These are phyloP conservation scores for Eriosoma lanigerum DNA, from an alignment of 1,140 invertebrate species.

Conservation along the genomic window DNA sequence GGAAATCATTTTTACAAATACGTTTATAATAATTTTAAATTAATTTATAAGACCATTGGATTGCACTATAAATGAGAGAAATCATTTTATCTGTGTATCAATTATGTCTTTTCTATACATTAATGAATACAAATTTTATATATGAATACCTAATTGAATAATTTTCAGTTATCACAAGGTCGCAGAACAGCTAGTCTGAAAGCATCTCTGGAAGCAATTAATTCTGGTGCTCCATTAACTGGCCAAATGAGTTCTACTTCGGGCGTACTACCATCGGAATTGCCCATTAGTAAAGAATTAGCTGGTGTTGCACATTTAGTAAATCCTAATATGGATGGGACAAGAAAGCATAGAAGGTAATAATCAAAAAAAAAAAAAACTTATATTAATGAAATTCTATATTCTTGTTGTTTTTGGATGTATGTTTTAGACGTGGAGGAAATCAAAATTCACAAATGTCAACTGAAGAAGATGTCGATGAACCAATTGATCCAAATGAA, in stretches of 20 bases:
- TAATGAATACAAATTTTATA: no score
- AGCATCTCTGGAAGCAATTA: conserved; percentile 88
- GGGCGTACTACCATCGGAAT: conserved; percentile 58
- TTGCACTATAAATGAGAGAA: no score
- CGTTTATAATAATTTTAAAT: no score
- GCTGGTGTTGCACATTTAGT: conserved; percentile 77
- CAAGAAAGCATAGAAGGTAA: conserved; percentile 68
- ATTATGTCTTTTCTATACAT: no score
- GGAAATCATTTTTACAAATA: no score
- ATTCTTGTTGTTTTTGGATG: not conserved
- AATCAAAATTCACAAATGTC: conserved; percentile 25
- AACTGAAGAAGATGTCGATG: conserved; percentile 35
- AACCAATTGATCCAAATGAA: conserved; percentile 76
- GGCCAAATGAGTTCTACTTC: conserved; percentile 56
- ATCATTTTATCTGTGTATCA: no score
- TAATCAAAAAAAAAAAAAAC: conserved; percentile 54
- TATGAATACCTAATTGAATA: no score
- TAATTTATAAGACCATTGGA: no score
- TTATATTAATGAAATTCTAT: not conserved
- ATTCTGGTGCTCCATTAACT: conserved; percentile 57
- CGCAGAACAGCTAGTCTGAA: conserved; percentile 90
- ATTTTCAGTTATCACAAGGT: conserved; percentile 90
- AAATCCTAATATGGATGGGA: conserved; percentile 72
- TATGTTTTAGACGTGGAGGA: conserved; percentile 42
- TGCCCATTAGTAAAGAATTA: conserved; percentile 66